Evolutionary conservation across 2,797 vertebrate genomes (phyloP), one percentile per base, ranked within the genome.

Genomic region (Rhodeus uyekii): DNA sequence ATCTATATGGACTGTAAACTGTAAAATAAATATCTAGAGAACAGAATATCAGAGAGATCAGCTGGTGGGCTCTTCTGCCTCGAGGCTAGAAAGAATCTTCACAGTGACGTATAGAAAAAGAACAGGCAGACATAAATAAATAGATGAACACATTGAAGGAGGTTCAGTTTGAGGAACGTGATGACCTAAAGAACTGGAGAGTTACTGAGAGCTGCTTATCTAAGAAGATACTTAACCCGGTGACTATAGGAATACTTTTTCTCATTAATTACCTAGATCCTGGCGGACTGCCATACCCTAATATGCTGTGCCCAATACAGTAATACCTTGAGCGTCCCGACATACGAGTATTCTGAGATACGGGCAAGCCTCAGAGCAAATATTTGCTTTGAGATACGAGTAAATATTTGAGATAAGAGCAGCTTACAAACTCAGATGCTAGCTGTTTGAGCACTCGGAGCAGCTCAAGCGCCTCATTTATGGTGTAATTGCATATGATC

Each of bases 61-160:
- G 48, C 71, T 38, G 71, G 48, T 55, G 29, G 69, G 32, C 71
- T 74, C 71, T 55, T 55, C 14, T 74, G 48, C 71, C 71, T 55
- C 34, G 3, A 74, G 71, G 71, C n/a, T n/a, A n/a, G n/a, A n/a
- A n/a, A n/a, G n/a, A n/a, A n/a, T n/a, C n/a, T 65, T 12, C 19
- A 67, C 38, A 42, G 65, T 8, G 65, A 68, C 38, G 3, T 8
- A 39, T 0, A 27, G 38, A 68, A 7, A 68, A 12, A 42, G 44
- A 46, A 46, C 14, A 67, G 53, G n/a, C 10, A 24, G 24, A 29
- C 5, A 8, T 29, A 29, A 58, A 58, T 29, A 60, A 29, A 60
- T 16, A 29, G 7, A 44, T 16, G 13, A 13, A 68, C 10, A 42
- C 12, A 27, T 27, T 12, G 18, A 32, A 4, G 19, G 44, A 34